phyloP scores from a whole-genome alignment of 2,888 invertebrate genomes.

The Tetragnatha montana region DNA sequence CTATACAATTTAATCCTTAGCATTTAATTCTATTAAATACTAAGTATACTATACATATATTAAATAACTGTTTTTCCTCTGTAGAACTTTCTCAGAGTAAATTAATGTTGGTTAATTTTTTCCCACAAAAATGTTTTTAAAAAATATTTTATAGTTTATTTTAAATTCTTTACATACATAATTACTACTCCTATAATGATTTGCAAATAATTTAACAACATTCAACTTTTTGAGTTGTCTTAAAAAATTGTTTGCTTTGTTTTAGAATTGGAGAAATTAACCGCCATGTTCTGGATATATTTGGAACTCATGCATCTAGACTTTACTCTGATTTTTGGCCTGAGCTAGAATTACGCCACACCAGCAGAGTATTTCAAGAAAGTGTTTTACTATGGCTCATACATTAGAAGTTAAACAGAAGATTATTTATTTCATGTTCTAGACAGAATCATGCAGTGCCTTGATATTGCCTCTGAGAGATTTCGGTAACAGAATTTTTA shows the following conservation, averaged over 20 bases:
- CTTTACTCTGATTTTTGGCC: constrained; percentile 72
- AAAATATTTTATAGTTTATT: neutral
- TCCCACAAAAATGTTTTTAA: neutral
- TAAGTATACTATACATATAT: no score
- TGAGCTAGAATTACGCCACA: constrained; percentile 69
- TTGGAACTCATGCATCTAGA: constrained; percentile 72
- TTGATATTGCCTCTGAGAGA: constrained; percentile 17
- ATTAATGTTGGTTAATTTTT: neutral
- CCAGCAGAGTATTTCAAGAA: constrained; percentile 72
- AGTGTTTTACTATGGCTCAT: constrained; percentile 72
- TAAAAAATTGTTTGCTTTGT: neutral
- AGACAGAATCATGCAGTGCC: constrained; percentile 45
- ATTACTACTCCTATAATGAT: no score
- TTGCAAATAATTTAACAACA: neutral
- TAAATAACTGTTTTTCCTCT: no score
- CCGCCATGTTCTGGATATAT: constrained; percentile 72
- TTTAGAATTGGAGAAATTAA: constrained; percentile 71
- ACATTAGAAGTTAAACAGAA: constrained; percentile 32
- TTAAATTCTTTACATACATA: neutral
- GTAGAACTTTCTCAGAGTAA: neutral
- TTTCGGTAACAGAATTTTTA: constrained; percentile 10
- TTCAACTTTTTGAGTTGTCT: neutral
- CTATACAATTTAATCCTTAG: no score
- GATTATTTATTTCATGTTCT: constrained; percentile 32
- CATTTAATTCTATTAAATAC: no score